Base-by-base conservation (phyloP, 2,113 vertebrate species). In the Misgurnus mizolepis region DNA sequence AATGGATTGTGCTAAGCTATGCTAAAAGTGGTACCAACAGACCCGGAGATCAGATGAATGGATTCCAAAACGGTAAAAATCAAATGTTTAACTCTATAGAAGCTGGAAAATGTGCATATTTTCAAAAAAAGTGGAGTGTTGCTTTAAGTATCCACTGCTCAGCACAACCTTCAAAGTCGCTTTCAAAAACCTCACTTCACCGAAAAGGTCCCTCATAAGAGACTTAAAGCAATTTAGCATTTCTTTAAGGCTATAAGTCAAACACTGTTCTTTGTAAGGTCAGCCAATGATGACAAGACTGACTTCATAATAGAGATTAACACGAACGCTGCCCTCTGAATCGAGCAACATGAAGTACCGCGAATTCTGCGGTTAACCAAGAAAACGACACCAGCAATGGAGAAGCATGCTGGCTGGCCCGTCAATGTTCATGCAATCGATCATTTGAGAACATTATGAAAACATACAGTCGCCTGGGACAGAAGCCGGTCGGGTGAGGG, bases 221-320 rank as follows among this genome's bases (percentile, higher is more conserved):
- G 18, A 75, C 67, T 79, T 69, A 79, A 75, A 68, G 9, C 70
- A 75, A 64, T 79, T 70, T 65, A 8, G 45, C 47, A 22, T 56
- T 40, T 55, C 77, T 65, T 14, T 43, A 69, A 22, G 53, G 39
- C 77, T 69, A n/a, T 34, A 70, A 49, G 61, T 79, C 74, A 67
- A 66, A 43, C 41, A 17, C 49, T 71, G 14, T 68, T 84, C 76
- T 66, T 50, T 17, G 45, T 69, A 58, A 56, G 60, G 66, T 55
- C 64, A 17, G 49, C 2, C 39, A 49, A 76, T 64, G 72, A 80
- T 76, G 77, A 80, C 84, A 85, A 67, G 18, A 17, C 39, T 73
- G 77, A 80, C 67, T 76, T 72, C 22, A 82, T 77, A 72, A 55
- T 47, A 34, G 62, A 68, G 67, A 82, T 79, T 84, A 81, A 82